Evolutionary conservation across 2,797 vertebrate genomes (phyloP).

Genomic region (Labeo calbasu): DNA sequence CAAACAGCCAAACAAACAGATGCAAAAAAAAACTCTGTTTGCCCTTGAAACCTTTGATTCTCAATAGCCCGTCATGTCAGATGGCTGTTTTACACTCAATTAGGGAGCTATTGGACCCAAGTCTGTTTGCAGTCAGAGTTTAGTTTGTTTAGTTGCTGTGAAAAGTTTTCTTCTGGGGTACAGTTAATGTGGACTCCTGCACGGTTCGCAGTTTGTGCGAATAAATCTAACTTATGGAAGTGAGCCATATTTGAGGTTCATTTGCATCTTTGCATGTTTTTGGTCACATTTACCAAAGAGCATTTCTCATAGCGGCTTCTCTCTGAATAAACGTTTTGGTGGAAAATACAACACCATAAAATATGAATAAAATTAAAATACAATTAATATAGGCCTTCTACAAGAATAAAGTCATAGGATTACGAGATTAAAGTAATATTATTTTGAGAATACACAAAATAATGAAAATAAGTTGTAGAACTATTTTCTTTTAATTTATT

Average conservation of each 20-base stretch:
- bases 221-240: not conserved
- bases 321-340: not conserved
- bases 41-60: slow-evolving; percentile 45
- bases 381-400: not conserved
- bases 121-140: slow-evolving; percentile 18
- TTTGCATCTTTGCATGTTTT: not conserved
- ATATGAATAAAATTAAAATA: not conserved
- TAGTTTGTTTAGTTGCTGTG: slow-evolving; percentile 13
- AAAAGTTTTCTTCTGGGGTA: slow-evolving; percentile 14
- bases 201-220: not conserved
- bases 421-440: not conserved
- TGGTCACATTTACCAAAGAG: not conserved
- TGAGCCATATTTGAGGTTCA: not conserved
- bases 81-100: slow-evolving; percentile 29
- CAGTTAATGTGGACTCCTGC: not conserved
- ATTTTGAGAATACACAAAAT: not conserved
- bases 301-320: not conserved
- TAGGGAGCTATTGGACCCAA: not conserved
- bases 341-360: not conserved
- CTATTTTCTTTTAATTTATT: no score
- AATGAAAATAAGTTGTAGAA: not conserved
- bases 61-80: slow-evolving; percentile 20
- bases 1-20: slow-evolving; percentile 28
- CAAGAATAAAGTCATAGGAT: not conserved
- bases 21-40: not conserved